Conservation (phyloP, 1,140 invertebrate genomes). For the Solenopsis fugax region DNA sequence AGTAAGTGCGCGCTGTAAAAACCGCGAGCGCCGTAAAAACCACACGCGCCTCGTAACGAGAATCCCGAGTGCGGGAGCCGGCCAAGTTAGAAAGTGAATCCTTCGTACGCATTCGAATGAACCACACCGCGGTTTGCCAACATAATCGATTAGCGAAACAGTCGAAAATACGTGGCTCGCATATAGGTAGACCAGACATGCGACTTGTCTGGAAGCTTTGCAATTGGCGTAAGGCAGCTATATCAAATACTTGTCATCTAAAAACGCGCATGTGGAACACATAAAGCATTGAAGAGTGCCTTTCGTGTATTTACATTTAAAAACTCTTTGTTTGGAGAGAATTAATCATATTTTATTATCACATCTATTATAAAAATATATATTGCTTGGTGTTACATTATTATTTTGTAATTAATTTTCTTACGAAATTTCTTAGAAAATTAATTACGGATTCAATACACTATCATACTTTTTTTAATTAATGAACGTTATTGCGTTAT, state of each 20-base stretch:
- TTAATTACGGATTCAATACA: background rate
- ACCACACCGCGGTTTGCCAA: slow-evolving; percentile 45
- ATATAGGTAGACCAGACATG: background rate
- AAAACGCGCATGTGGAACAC: background rate
- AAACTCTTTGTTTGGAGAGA: background rate
- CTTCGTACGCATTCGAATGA: slow-evolving; percentile 71
- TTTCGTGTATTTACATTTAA: background rate
- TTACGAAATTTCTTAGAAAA: background rate
- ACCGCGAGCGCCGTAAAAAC: slow-evolving; percentile 52
- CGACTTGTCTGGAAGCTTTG: slow-evolving; percentile 20
- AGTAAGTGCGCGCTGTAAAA: slow-evolving; percentile 31
- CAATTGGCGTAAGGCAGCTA: background rate
- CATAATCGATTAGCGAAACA: slow-evolving; percentile 58
- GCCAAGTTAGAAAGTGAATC: slow-evolving; percentile 71
- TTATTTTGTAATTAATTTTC: slow-evolving; percentile 27
- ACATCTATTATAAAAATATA: background rate
- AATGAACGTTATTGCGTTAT: background rate
- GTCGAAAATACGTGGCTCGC: slow-evolving; percentile 35
- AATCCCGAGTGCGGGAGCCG: slow-evolving; percentile 30
- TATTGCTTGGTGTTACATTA: background rate
- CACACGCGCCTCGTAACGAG: slow-evolving; percentile 15
- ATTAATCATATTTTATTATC: background rate
- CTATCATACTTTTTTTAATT: background rate
- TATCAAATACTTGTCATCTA: background rate
- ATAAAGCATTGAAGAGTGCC: background rate